These are phyloP conservation scores for Nansenia antarctica DNA, from an alignment of 2,113 vertebrate species.

Conservation along the genomic window DNA sequence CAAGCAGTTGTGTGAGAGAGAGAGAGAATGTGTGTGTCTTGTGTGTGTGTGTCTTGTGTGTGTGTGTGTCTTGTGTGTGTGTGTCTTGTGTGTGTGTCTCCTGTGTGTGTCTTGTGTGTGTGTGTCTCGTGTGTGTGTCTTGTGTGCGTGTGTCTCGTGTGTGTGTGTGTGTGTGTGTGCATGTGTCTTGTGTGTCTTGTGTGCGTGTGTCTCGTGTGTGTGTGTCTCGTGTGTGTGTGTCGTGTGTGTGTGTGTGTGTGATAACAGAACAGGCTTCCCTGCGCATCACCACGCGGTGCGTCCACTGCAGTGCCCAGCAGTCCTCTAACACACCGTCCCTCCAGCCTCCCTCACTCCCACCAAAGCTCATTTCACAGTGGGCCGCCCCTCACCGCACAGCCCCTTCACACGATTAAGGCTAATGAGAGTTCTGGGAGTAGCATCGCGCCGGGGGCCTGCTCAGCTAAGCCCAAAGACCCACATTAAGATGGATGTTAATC, in stretches of 20 bases:
- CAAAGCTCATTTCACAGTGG: constrained; percentile 50
- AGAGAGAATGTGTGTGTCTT: too few relatives aligned
- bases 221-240: too few relatives aligned
- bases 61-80: constrained; percentile 3
- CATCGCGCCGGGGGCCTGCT: constrained; percentile 12
- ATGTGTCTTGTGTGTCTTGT: too few relatives aligned
- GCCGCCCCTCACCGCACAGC: constrained; percentile 19
- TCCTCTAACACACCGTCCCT: neutral
- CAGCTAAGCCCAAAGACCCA: constrained; percentile 4
- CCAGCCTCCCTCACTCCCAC: neutral
- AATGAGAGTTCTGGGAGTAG: constrained; percentile 25
- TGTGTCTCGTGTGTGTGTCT: too few relatives aligned
- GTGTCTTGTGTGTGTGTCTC: neutral
- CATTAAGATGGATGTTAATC: neutral
- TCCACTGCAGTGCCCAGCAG: neutral
- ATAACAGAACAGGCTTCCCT: constrained; percentile 19
- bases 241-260: neutral
- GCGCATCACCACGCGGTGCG: constrained; percentile 25
- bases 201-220: too few relatives aligned
- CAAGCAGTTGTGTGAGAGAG: neutral
- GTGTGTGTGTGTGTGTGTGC: too few relatives aligned
- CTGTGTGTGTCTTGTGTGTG: too few relatives aligned
- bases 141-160: too few relatives aligned
- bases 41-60: neutral
- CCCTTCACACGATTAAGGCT: constrained; percentile 32